Conservation (phyloP, 2,888 invertebrate species). For the Pseudolycoriella hygida region DNA sequence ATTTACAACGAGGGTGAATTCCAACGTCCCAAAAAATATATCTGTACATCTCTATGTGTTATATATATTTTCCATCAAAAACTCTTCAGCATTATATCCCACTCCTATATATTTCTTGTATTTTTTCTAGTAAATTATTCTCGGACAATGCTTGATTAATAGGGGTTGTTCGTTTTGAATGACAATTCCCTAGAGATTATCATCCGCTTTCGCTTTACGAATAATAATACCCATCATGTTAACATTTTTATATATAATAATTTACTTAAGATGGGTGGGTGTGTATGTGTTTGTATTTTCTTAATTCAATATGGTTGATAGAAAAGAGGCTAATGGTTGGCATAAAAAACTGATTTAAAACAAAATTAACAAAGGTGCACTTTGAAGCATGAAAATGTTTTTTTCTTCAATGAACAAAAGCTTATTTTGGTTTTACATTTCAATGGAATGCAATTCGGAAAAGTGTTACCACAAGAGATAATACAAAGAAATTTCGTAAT, state of each 20-base stretch:
- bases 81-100: slow-evolving; percentile 1
- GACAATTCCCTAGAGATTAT: slow-evolving; percentile 13
- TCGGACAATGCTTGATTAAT: slow-evolving; percentile 14
- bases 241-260: too few species aligned
- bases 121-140: slow-evolving; percentile 8
- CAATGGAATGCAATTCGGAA: too few species aligned
- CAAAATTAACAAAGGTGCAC: too few species aligned
- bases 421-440: too few species aligned
- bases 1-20: slow-evolving; percentile 1
- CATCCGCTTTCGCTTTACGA: slow-evolving; percentile 13
- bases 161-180: slow-evolving; percentile 14
- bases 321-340: neutral
- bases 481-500: too few species aligned
- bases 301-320: neutral
- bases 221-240: slow-evolving; percentile 10
- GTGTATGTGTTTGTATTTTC: neutral
- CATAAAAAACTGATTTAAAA: neutral
- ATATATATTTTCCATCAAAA: neutral
- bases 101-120: neutral
- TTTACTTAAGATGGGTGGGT: too few species aligned
- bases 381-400: too few species aligned
- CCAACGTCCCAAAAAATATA: neutral
- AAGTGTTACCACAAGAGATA: too few species aligned
- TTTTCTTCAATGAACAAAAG: too few species aligned
- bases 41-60: neutral